Conservation (phyloP, 2,888 invertebrate genomes). For the Limnephilus marmoratus region DNA sequence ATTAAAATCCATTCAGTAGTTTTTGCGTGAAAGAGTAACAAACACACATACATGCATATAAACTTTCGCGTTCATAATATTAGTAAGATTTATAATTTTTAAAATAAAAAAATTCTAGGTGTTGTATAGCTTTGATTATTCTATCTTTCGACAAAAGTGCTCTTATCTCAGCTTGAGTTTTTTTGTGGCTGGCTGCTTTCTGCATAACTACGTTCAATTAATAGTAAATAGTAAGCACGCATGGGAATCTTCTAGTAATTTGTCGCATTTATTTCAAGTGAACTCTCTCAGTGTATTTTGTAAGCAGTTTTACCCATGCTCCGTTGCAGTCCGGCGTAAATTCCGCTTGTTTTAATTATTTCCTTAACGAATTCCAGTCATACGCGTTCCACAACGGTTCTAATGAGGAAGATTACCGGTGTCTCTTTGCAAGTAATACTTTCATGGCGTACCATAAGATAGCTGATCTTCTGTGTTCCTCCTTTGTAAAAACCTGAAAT, state of each 20-base stretch:
- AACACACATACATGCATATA: too few relatives aligned
- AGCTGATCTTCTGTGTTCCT: background rate
- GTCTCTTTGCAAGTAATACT: background rate
- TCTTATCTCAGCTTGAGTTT: too few relatives aligned
- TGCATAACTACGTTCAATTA: background rate
- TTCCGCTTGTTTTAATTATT: conserved; percentile 13
- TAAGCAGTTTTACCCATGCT: background rate
- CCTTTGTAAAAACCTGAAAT: background rate
- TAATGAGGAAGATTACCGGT: background rate
- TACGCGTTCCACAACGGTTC: background rate
- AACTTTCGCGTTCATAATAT: too few relatives aligned
- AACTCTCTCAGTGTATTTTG: background rate
- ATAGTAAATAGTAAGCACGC: background rate
- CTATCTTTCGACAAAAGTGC: too few relatives aligned
- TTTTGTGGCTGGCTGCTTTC: too few relatives aligned
- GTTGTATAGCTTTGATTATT: too few relatives aligned
- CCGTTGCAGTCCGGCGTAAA: background rate
- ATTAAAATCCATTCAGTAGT: too few relatives aligned
- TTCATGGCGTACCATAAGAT: background rate
- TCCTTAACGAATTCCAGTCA: background rate
- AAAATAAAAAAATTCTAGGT: too few relatives aligned
- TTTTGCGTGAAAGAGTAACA: too few relatives aligned
- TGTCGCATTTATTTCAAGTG: background rate
- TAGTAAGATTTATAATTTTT: too few relatives aligned
- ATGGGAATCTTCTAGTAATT: background rate